Conservation (phyloP, 2,888 invertebrate genomes). For the Calephelis perditalis region DNA sequence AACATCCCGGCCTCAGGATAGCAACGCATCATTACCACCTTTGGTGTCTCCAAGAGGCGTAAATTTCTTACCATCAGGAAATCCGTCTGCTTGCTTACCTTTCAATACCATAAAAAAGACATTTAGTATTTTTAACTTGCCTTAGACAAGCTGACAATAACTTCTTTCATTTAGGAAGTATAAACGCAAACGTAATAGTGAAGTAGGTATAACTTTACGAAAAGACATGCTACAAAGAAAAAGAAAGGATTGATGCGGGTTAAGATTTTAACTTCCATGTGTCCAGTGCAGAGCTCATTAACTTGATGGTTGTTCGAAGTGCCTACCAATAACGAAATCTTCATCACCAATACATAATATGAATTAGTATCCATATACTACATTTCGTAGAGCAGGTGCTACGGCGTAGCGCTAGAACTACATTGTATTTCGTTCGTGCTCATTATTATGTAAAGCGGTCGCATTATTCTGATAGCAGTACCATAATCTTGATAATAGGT, state of each 20-base stretch:
- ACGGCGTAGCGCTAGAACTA: constrained; percentile 5
- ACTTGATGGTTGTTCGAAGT: no score
- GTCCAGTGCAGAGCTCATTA: no score
- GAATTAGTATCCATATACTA: not conserved
- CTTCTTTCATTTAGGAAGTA: no score
- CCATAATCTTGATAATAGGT: constrained; percentile 2
- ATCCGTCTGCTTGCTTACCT: not conserved
- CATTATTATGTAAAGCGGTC: not conserved
- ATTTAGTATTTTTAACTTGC: no score
- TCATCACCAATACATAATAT: no score
- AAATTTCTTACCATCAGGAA: not conserved
- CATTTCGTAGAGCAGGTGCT: constrained; percentile 17
- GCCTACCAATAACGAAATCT: no score
- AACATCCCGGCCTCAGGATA: not conserved
- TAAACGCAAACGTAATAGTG: no score
- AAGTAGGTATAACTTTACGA: no score
- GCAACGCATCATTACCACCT: not conserved
- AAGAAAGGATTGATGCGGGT: no score
- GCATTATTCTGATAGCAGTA: not conserved
- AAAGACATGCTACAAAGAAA: no score
- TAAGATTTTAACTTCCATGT: no score
- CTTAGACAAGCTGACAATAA: no score
- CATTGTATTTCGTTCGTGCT: not conserved
- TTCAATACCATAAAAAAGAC: not conserved
- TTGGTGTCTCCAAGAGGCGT: not conserved